phyloP scores from a whole-genome alignment of 2,113 vertebrate species.

The Cyprinus carpio region DNA sequence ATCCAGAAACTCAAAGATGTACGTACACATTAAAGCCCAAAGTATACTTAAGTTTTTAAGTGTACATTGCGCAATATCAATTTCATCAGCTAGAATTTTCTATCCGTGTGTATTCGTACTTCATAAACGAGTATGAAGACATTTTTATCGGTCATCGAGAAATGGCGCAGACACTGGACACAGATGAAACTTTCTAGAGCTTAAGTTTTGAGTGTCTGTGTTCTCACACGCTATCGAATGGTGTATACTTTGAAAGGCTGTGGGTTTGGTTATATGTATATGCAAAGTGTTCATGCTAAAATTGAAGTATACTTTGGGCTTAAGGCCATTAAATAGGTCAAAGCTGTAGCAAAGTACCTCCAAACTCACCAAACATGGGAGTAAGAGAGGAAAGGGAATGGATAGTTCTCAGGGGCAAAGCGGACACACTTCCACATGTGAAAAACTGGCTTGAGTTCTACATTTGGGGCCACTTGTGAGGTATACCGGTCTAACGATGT shows the following conservation, averaged over 20 bases:
- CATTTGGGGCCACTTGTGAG: not conserved
- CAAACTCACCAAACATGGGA: not conserved
- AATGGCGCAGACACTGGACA: not conserved
- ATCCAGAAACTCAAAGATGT: constrained; percentile 40
- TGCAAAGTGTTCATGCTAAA: not conserved
- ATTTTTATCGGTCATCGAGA: not conserved
- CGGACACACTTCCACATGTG: constrained; percentile 42
- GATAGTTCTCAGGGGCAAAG: constrained; percentile 9
- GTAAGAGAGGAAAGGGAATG: not conserved
- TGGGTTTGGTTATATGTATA: not conserved
- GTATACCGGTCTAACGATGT: not conserved
- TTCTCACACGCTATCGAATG: not conserved
- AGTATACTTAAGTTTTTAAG: not conserved
- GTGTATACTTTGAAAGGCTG: not conserved
- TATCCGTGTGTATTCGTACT: not conserved
- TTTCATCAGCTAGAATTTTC: not conserved
- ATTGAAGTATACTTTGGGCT: constrained; percentile 8
- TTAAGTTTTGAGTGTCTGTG: not conserved
- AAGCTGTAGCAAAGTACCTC: constrained; percentile 14
- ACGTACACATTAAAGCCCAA: not conserved
- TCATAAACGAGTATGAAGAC: not conserved
- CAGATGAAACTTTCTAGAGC: not conserved
- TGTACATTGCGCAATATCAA: not conserved
- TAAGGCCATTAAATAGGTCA: not conserved
- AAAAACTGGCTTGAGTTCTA: not conserved